These are phyloP conservation scores for Monodelphis domestica DNA, from an alignment of 2,797 vertebrate species.

Conservation along the genomic window DNA sequence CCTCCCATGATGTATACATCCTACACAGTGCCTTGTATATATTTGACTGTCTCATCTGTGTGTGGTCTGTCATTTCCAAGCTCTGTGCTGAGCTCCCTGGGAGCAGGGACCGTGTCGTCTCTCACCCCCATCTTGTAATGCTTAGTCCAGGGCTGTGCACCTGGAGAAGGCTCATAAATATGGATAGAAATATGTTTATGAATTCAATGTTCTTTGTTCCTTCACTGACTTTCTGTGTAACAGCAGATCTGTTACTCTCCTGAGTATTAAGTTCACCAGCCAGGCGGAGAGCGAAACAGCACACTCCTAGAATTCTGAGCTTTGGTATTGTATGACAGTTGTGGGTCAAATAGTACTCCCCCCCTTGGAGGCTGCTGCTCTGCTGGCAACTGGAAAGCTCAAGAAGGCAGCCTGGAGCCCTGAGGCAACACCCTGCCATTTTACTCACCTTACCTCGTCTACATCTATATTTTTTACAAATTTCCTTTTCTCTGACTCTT, in stretches of 20 bases:
- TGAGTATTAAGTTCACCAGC: not conserved
- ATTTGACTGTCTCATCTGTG: not conserved
- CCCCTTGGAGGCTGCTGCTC: not conserved
- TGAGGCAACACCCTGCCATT: not conserved
- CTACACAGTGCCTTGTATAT: not conserved
- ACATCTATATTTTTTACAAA: not conserved
- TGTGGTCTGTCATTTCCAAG: conserved; percentile 20
- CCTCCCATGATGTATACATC: not conserved
- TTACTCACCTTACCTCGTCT: not conserved
- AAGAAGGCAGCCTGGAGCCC: not conserved
- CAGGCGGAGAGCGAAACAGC: not conserved
- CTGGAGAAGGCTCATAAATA: not conserved
- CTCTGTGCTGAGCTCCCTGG: not conserved
- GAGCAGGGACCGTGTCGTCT: conserved; percentile 15
- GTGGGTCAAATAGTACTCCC: not conserved
- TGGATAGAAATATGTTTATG: not conserved
- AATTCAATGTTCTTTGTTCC: not conserved
- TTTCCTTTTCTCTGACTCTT: not conserved
- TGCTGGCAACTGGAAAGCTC: not conserved
- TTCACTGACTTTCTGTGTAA: not conserved
- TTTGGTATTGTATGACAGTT: not conserved
- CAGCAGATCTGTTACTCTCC: not conserved
- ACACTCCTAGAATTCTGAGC: not conserved
- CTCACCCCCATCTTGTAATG: not conserved
- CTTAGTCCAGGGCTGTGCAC: not conserved